phyloP scores from a whole-genome alignment of 2,113 vertebrate genomes.

The Puma concolor region DNA sequence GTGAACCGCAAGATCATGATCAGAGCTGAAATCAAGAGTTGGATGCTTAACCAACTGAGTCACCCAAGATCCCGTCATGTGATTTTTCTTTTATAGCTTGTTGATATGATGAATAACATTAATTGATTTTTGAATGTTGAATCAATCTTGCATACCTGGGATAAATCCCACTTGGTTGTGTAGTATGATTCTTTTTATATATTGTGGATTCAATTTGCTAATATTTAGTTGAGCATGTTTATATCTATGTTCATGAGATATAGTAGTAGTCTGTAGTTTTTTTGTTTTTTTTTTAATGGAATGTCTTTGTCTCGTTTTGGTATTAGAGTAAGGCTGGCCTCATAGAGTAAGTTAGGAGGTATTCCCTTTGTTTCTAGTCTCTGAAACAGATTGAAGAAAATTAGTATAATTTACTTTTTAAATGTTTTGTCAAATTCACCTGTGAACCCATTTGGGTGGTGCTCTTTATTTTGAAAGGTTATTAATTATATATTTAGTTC shows the following conservation, averaged over 20 bases:
- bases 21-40: no score
- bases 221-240: neutral
- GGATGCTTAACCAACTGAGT: no score
- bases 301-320: neutral
- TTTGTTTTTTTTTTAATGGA: neutral
- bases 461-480: neutral
- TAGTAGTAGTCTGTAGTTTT: neutral
- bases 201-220: neutral
- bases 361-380: neutral
- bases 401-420: neutral
- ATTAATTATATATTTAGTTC: neutral
- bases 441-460: neutral
- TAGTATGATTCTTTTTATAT: neutral
- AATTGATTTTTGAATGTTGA: neutral
- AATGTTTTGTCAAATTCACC: neutral
- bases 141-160: neutral
- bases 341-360: neutral
- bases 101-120: neutral
- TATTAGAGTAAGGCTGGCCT: neutral
- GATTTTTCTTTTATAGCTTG: neutral
- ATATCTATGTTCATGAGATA: neutral
- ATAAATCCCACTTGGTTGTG: neutral
- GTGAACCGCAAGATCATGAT: no score
- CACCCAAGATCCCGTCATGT: neutral
- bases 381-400: neutral